Evolutionary conservation across 1,140 invertebrate genomes (phyloP), one percentile per base, ranked within the genome.

Genomic region (Neodiprion virginianus): DNA sequence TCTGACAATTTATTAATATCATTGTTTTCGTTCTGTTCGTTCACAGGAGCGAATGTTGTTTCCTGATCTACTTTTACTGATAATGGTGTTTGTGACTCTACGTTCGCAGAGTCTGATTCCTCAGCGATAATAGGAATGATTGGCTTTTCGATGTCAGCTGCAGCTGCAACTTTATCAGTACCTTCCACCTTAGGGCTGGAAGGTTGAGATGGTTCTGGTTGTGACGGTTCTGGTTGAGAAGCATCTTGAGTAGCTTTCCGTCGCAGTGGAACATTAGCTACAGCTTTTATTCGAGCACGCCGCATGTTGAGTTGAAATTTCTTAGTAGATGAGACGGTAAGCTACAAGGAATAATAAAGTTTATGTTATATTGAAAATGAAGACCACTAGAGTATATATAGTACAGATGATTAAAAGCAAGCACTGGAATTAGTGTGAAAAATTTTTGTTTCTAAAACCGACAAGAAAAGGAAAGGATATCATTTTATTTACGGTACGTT

Each of bases 271-370:
- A 88, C 83, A 75, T 88, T 89, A 48, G 88, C 90, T 75, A 87
- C 76, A 49, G 88, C 89, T 79, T 90, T 90, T 76, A 91, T 89
- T 75, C 90, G 83, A 68, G 88, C 84, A 74, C 90, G 79, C 77
- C 89, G 85, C 86, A 89, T 89, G 74, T 83, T 88, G 48, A 89
- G 11, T 61, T 12, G 3, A 61, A 17, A 61, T 14, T 61, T 61
- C 28, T 8, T 17, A 61, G 53, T 61, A n/a, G 53, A 61, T 12
- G 4, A 17, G 53, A 61, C n/a, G 53, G n/a, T 61, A 17, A 17
- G 53, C 53, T 61, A 17, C 8, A 8, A 17, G 11, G n/a, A 61
- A 61, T 40, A 40, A 40, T 2, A 40, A 40, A 40, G 28, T 40
- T 40, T 40, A 40, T 40, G 2, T 40, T 40, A 40, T 40, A 5